Conservation (phyloP, 2,797 vertebrate species). For the Eulemur mongoz region DNA sequence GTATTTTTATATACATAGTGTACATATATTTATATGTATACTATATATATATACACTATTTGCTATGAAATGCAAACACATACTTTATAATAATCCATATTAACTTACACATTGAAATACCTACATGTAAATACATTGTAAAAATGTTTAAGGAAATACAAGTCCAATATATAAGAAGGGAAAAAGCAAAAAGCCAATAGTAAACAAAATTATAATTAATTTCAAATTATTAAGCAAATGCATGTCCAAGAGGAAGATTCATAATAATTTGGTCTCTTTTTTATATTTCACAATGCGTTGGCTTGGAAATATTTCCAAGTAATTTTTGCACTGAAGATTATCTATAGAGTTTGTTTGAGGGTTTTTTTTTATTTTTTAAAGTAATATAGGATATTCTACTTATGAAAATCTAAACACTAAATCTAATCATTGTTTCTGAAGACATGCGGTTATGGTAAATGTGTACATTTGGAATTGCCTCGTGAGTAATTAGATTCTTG, state of each 20-base stretch:
- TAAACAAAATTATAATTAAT: slow-evolving; percentile 31
- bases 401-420: neutral
- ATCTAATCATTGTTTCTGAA: neutral
- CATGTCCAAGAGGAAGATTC: neutral
- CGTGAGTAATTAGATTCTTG: neutral
- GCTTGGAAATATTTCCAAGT: slow-evolving; percentile 17
- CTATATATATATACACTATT: neutral
- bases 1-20: no score
- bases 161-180: neutral
- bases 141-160: neutral
- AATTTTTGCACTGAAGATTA: neutral
- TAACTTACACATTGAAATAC: neutral
- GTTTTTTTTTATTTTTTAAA: neutral
- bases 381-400: neutral
- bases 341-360: neutral
- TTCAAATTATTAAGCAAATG: neutral
- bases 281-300: neutral
- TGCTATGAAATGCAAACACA: neutral
- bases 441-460: neutral
- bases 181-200: neutral
- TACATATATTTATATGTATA: no score
- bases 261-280: neutral
- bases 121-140: neutral
- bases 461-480: neutral
- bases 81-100: neutral